Base-by-base conservation (phyloP, 1,140 invertebrate species). In the Hormaphis cornu region DNA sequence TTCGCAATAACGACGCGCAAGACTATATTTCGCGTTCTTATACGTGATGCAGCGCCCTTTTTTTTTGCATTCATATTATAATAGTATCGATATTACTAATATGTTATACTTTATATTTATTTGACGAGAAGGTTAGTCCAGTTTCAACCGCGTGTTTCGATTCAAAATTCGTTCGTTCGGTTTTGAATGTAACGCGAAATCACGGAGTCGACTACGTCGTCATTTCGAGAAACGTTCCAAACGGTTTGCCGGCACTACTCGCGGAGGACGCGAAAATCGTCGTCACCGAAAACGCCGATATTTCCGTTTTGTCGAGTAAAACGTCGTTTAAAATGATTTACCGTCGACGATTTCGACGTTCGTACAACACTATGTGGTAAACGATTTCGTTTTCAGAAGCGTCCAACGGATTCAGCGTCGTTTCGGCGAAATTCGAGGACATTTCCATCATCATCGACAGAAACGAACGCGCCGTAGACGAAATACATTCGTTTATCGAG, bases 231-330 rank as follows among this genome's bases (percentile, higher is more conserved):
- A 10, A 66, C 24, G 18, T 48, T 22, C 22, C 44, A 3, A 33
- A 33, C 4, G 44, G 28, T 22, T 9, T 66, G n/a, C 61, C 61
- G n/a, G 61, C 48, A 50, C 10, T 66, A n/a, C 44, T 66, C n/a
- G 61, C 61, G 0, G 44, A 33, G 9, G 18, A 48, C 2, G 20
- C 42, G 3, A 66, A 46, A 48, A 46, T 66, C 6, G 24, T 66
- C 10, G 6, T 35, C 2, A 48, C 42, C 1, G 61, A 66, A 35
- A 48, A 66, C n/a, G 24, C 44, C 14, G 44, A 66, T 7, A 24
- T 66, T 30, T 66, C 61, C 9, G n/a, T 33, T 22, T 48, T 66
- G 50, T 22, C 61, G 24, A 48, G 61, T 66, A 66, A 66, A 30
- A n/a, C n/a, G n/a, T n/a, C n/a, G n/a, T n/a, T n/a, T n/a, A n/a